Conservation (phyloP, 2,888 invertebrate species). For the Eupsilia transversa region DNA sequence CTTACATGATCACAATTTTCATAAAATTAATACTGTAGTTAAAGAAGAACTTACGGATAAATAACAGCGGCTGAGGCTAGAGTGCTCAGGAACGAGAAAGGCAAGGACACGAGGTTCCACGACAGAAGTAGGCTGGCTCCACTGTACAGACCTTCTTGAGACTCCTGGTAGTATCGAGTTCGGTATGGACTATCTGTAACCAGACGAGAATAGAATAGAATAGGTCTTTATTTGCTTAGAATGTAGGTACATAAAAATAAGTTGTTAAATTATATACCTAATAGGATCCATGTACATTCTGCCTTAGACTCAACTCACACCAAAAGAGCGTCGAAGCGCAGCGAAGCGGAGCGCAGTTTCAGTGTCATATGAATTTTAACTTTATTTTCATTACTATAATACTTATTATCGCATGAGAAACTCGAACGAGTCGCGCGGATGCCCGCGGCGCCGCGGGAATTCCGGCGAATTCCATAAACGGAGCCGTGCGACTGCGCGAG, state of each 20-base stretch:
- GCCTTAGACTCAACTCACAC: too few relatives aligned
- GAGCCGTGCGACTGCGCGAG: too few relatives aligned
- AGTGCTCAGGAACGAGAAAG: conserved; percentile 94
- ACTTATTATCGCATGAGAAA: too few relatives aligned
- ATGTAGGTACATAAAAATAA: too few relatives aligned
- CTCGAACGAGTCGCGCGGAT: too few relatives aligned
- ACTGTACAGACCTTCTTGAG: conserved; percentile 96
- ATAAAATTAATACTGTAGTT: not conserved
- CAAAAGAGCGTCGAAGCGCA: not conserved
- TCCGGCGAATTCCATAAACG: too few relatives aligned
- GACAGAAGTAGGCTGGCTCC: conserved; percentile 96
- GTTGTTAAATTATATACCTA: too few relatives aligned
- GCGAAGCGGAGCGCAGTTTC: not conserved
- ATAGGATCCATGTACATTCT: too few relatives aligned
- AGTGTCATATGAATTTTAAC: conserved; percentile 2
- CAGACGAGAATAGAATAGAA: too few relatives aligned
- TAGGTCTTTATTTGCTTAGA: too few relatives aligned
- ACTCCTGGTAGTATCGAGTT: conserved; percentile 98
- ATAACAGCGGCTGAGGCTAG: conserved; percentile 93
- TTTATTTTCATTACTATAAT: too few relatives aligned
- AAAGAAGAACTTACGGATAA: conserved; percentile 91
- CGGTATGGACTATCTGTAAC: conserved; percentile 94
- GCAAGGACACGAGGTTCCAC: conserved; percentile 95
- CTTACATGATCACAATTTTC: not conserved
- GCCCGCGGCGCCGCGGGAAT: too few relatives aligned